These are phyloP conservation scores for Pemphredon lugubris DNA, from an alignment of 2,888 invertebrate species.

Conservation along the genomic window DNA sequence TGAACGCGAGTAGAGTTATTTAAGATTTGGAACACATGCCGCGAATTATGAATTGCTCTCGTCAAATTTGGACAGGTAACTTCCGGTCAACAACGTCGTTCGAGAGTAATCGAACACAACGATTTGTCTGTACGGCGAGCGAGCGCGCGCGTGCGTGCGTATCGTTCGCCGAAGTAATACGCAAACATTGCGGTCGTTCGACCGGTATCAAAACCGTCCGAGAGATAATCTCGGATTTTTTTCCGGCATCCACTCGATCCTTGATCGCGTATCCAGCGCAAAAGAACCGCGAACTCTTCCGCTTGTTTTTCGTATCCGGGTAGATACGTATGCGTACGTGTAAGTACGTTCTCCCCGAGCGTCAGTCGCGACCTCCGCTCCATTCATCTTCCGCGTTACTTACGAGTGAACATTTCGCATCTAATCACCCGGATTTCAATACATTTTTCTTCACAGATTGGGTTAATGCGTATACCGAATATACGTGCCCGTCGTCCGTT, in stretches of 20 bases:
- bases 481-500: too few species aligned
- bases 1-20: too few species aligned
- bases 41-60: too few species aligned
- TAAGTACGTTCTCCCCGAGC: conserved; percentile 7
- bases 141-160: not conserved
- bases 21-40: too few species aligned
- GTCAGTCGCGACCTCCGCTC: not conserved
- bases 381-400: too few species aligned
- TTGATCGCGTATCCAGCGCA: conserved; percentile 4
- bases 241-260: not conserved
- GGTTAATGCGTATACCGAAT: too few species aligned
- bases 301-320: conserved; percentile 4
- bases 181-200: conserved; percentile 7
- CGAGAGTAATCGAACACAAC: not conserved
- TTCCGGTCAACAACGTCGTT: not conserved
- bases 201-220: not conserved
- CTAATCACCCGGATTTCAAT: too few species aligned
- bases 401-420: too few species aligned
- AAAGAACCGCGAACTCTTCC: not conserved
- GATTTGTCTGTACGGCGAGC: too few species aligned
- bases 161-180: not conserved
- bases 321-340: too few species aligned
- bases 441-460: too few species aligned
- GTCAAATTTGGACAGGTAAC: too few species aligned
- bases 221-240: conserved; percentile 24